Evolutionary conservation across 1,140 invertebrate species (phyloP), one percentile per base, ranked within the genome.

Genomic region (Sitophilus oryzae): DNA sequence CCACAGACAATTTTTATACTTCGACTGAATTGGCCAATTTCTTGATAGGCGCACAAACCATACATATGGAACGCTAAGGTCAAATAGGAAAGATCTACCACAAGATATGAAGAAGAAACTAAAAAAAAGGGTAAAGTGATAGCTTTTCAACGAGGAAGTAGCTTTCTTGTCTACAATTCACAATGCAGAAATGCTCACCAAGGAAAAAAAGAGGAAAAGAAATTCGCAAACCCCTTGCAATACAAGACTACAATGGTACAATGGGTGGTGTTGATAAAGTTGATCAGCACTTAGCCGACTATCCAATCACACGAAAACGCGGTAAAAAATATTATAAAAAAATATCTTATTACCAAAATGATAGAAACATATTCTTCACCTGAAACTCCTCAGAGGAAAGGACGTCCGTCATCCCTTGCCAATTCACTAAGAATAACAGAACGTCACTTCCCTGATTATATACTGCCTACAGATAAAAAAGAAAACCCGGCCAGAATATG

Each of bases 401-500:
- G n/a, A n/a, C n/a, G n/a, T n/a, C n/a, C 25, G 5, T 40, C 9
- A 15, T 40, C 5, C 15, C 37, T n/a, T 40, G 5, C 15, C 14
- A 10, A 16, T 40, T 15, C 37, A 16, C 15, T 40, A 40, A n/a
- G n/a, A n/a, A n/a, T n/a, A n/a, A n/a, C n/a, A n/a, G n/a, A n/a
- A n/a, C n/a, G n/a, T n/a, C n/a, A n/a, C 37, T 40, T 40, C 14
- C 37, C 37, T 6, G 37, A 40, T 40, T 40, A 40, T n/a, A 40
- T 40, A 40, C 37, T 15, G 4, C 10, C 37, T 40, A 40, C 37
- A 40, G 37, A 40, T n/a, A 40, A 40, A 40, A n/a, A n/a, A n/a
- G n/a, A n/a, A n/a, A n/a, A n/a, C n/a, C n/a, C n/a, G n/a, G n/a
- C n/a, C n/a, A n/a, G 37, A 40, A 15, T 40, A 40, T 40, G 37